Conservation (phyloP, 2,888 invertebrate genomes). For the Papilio elwesi region DNA sequence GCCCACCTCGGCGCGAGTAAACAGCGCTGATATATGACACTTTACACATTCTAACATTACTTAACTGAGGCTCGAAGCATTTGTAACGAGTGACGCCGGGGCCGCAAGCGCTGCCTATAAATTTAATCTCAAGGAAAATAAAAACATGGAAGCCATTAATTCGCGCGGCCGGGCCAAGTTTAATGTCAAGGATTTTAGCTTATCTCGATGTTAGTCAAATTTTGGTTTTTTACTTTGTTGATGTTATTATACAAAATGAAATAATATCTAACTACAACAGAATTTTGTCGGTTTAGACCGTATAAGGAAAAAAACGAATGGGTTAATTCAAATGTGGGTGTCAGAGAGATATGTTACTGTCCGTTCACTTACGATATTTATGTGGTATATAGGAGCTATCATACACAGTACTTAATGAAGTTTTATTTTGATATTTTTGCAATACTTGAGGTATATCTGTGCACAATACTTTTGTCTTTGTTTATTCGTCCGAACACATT, state of each 20-base stretch:
- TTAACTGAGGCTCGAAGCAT: conserved; percentile 71
- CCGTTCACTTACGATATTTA: conserved; percentile 14
- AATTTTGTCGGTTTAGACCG: conserved; percentile 50
- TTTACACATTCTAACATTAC: conserved; percentile 78
- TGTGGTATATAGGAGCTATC: conserved; percentile 13
- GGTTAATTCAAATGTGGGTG: conserved; percentile 38
- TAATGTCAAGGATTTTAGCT: conserved; percentile 83
- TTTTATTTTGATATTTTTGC: background rate
- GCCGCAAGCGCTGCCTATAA: conserved; percentile 77
- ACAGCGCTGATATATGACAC: conserved; percentile 80
- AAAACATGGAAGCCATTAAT: conserved; percentile 84
- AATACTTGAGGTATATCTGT: background rate
- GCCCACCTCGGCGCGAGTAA: conserved; percentile 62
- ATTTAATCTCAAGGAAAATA: conserved; percentile 84
- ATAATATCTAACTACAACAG: conserved; percentile 63
- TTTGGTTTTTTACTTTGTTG: conserved; percentile 74
- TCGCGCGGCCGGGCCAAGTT: conserved; percentile 83
- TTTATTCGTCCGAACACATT: no score
- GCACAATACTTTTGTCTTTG: background rate
- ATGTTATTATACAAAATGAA: conserved; percentile 72
- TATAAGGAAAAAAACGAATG: conserved; percentile 38
- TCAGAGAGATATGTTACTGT: conserved; percentile 37
- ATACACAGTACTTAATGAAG: background rate
- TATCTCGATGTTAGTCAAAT: conserved; percentile 81
- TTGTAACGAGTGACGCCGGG: conserved; percentile 79